These are phyloP conservation scores for Limnodromus scolopaceus DNA, from an alignment of 2,797 vertebrate species.

Conservation along the genomic window DNA sequence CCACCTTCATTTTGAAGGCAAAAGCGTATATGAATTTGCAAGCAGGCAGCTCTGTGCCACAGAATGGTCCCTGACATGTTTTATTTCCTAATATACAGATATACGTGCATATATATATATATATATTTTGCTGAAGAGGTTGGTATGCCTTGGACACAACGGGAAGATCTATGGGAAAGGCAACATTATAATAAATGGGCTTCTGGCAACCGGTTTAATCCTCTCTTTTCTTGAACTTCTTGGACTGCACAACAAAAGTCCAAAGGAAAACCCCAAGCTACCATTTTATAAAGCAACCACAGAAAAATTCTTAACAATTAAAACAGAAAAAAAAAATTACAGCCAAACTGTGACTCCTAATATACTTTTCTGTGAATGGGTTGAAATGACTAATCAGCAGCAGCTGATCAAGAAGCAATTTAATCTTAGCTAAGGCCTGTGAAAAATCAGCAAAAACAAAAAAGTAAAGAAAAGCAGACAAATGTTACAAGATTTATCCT, in stretches of 20 bases:
- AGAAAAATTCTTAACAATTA: not conserved
- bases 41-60: not conserved
- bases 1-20: not conserved
- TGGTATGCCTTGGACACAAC: not conserved
- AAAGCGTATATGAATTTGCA: not conserved
- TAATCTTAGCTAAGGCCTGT: not conserved
- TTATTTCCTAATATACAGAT: not conserved
- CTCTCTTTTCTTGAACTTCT: not conserved
- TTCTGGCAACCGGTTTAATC: not conserved
- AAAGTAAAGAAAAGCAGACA: constrained; percentile 52
- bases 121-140: not conserved
- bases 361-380: not conserved
- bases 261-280: not conserved
- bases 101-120: not conserved
- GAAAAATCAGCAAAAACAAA: constrained; percentile 21
- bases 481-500: constrained; percentile 56
- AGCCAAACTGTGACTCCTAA: not conserved
- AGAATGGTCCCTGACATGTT: not conserved
- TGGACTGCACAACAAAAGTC: not conserved
- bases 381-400: constrained; percentile 31
- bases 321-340: not conserved
- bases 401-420: constrained; percentile 30
- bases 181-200: not conserved
- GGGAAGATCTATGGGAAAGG: not conserved
- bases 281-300: not conserved